Base-by-base conservation (phyloP, 2,797 vertebrate species). In the Pteropus rufus region DNA sequence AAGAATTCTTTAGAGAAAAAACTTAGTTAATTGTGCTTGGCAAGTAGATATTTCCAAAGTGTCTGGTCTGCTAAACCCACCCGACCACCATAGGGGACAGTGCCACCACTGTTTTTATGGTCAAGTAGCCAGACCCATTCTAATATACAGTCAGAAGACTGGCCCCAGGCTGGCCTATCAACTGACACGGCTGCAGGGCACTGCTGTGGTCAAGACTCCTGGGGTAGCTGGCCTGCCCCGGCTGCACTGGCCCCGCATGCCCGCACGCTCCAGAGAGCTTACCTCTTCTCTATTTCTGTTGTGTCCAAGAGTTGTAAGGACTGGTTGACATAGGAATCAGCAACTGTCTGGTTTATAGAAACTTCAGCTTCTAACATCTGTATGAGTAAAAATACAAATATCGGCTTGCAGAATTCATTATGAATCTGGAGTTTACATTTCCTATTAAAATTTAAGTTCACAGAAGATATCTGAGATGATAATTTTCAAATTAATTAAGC, bases 301-400 rank as follows among this genome's bases (percentile, higher is more conserved):
- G 97, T 98, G 96, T 99, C 99, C 97, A 99, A 98, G 90, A 99
- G 98, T 0, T 98, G 98, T 73, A 99, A 98, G 52, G 99, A 99
- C 82, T 99, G 99, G 29, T 97, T 97, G 96, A 99, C 95, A 10
- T 99, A 99, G 3, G 99, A 98, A 94, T 99, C 99, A 46, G 99
- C 99, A 92, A 99, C 98, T 97, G 99, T 99, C 96, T 99, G 99
- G 73, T 99, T 99, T 24, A 99, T 96, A 84, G 98, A 99, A 77
- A 99, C 98, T 98, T 99, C 99, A 0, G 98, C 99, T 98, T 99
- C 99, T 96, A 99, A 99, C 91, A 98, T 98, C 99, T 99, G 98
- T 69, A 97, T 34, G 93, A 11, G 46, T 4, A 31, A 91, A 89
- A 97, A 97, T 3, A 95, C 44, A 72, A 97, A 36, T 29, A 65